A percentile compares a stretch with the other conserved stretches of the same genome.
Evolutionary conservation across 2,113 vertebrate species (phyloP).

Genomic region (Sphyrna mokarran): DNA sequence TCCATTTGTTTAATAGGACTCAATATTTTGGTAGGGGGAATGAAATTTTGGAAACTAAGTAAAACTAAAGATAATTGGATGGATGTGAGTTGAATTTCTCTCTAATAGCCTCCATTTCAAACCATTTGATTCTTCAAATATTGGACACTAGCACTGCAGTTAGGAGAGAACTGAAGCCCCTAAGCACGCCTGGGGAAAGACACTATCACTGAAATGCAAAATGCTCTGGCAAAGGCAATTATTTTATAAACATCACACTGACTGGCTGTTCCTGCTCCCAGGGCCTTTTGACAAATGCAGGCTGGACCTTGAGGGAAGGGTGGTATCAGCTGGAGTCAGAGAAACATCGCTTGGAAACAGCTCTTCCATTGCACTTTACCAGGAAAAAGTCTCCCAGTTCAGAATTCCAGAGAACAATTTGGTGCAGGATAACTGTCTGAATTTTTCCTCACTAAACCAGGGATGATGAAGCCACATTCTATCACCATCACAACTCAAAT

Average conservation of each 20-base stretch:
- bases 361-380: background rate
- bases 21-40: background rate
- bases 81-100: background rate
- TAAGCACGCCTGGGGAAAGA: background rate
- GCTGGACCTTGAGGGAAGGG: background rate
- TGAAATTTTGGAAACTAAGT: background rate
- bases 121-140: background rate
- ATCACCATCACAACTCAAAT: background rate
- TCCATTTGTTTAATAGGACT: background rate
- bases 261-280: background rate
- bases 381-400: background rate
- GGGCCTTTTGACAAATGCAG: background rate
- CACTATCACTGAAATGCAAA: background rate
- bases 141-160: background rate
- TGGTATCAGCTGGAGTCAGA: background rate
- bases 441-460: background rate
- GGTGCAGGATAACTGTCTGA: background rate
- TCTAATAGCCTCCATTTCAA: background rate
- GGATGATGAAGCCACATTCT: background rate
- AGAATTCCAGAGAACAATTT: background rate
- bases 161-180: no score
- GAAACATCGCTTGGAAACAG: background rate
- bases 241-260: background rate
- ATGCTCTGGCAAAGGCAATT: background rate
- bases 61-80: background rate